Evolutionary conservation across 2,113 vertebrate species (phyloP).

Genomic region (Nesoenas mayeri): DNA sequence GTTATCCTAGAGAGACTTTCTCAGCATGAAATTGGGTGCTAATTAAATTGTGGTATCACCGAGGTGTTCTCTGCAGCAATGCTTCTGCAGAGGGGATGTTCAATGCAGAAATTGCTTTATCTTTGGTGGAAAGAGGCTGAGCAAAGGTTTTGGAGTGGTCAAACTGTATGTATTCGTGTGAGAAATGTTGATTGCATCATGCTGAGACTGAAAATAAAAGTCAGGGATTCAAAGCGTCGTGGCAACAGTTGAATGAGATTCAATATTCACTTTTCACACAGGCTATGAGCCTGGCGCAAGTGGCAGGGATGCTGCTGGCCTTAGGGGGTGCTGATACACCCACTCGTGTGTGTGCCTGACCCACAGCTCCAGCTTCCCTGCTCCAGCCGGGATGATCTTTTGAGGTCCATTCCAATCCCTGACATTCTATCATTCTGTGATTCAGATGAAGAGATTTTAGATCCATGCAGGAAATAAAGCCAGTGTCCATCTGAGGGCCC

Average conservation of each 20-base stretch:
- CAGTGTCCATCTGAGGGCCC: fast-evolving
- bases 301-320: not conserved
- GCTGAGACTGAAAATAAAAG: not conserved
- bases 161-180: no score
- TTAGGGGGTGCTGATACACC: not conserved
- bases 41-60: not conserved
- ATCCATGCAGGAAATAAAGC: not conserved
- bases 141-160: not conserved
- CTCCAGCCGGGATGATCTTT: no score
- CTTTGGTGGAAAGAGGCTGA: not conserved
- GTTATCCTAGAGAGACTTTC: not conserved
- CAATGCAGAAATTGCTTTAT: not conserved
- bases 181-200: not conserved
- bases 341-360: not conserved
- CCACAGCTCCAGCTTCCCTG: not conserved
- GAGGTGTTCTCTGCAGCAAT: not conserved
- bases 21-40: not conserved
- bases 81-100: not conserved
- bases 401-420: no score
- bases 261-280: not conserved
- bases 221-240: not conserved
- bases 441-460: not conserved
- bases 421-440: no score
- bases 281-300: not conserved
- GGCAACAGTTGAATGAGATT: not conserved